Conservation (phyloP, 2,888 invertebrate genomes). For the Sturmia bella region DNA sequence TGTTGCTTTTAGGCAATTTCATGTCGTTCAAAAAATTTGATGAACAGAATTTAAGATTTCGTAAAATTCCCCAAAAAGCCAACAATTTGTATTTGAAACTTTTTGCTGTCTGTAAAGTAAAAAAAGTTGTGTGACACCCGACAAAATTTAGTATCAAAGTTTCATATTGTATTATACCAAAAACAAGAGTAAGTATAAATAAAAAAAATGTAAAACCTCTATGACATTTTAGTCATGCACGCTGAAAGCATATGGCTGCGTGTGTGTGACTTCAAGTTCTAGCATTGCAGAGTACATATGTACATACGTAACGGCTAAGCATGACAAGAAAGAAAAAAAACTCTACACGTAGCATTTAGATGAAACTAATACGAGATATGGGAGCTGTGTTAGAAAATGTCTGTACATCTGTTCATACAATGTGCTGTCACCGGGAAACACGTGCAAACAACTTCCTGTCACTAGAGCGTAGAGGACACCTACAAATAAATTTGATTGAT, state of each 20-base stretch:
- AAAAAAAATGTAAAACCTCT: slow-evolving; percentile 24
- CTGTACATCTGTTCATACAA: too few relatives aligned
- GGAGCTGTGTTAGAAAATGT: not conserved
- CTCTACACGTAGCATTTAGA: not conserved
- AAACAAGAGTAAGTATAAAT: not conserved
- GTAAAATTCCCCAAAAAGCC: too few relatives aligned
- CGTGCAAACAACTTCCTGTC: not conserved
- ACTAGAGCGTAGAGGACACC: not conserved
- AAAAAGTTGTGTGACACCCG: too few relatives aligned
- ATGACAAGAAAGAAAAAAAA: not conserved
- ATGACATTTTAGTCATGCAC: slow-evolving; percentile 53
- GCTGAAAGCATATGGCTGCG: slow-evolving; percentile 46
- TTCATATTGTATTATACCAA: not conserved
- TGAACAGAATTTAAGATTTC: too few relatives aligned
- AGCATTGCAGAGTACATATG: slow-evolving; percentile 4
- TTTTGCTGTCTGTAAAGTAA: too few relatives aligned
- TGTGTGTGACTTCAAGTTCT: slow-evolving; percentile 47
- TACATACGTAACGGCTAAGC: too few relatives aligned
- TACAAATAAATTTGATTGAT: slow-evolving; percentile 19
- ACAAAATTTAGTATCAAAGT: not conserved
- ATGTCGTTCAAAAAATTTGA: too few relatives aligned
- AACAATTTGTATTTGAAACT: too few relatives aligned
- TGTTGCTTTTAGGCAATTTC: too few relatives aligned
- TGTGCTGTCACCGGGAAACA: not conserved
- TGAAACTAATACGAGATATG: slow-evolving; percentile 13